Conservation (phyloP, 2,888 invertebrate genomes). For the Catotricha subobsoleta region DNA sequence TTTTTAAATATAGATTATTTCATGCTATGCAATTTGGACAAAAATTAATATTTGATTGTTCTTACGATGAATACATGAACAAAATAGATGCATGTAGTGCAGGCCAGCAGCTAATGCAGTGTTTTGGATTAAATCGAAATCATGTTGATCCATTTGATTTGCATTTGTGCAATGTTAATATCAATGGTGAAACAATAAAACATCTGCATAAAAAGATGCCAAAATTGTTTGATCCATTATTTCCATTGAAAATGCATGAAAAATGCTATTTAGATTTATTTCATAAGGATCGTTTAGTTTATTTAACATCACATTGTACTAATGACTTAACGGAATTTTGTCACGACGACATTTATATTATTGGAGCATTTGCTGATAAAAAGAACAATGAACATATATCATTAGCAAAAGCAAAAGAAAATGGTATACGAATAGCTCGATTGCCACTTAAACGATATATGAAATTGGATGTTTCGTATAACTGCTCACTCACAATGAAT, state of each 20-base stretch:
- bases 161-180: conserved; percentile 52
- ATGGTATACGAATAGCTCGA: conserved; percentile 58
- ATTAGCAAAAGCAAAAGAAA: conserved; percentile 64
- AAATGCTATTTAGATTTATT: conserved; percentile 62
- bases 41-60: conserved; percentile 64
- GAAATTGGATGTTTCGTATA: conserved; percentile 47
- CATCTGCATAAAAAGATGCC: conserved; percentile 44
- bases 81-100: conserved; percentile 50
- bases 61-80: conserved; percentile 62
- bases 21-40: conserved; percentile 32
- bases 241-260: conserved; percentile 51
- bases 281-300: conserved; percentile 62
- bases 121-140: conserved; percentile 54
- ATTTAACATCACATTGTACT: conserved; percentile 70
- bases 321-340: conserved; percentile 48
- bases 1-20: too few species aligned
- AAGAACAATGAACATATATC: conserved; percentile 48
- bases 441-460: conserved; percentile 65
- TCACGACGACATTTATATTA: conserved; percentile 63
- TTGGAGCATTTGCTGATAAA: conserved; percentile 72
- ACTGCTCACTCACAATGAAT: conserved; percentile 67
- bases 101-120: conserved; percentile 55
- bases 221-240: conserved; percentile 45
- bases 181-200: conserved; percentile 34
- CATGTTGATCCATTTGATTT: conserved; percentile 64